Evolutionary conservation across 2,888 invertebrate species (phyloP).

Genomic region (Dicycla oo): DNA sequence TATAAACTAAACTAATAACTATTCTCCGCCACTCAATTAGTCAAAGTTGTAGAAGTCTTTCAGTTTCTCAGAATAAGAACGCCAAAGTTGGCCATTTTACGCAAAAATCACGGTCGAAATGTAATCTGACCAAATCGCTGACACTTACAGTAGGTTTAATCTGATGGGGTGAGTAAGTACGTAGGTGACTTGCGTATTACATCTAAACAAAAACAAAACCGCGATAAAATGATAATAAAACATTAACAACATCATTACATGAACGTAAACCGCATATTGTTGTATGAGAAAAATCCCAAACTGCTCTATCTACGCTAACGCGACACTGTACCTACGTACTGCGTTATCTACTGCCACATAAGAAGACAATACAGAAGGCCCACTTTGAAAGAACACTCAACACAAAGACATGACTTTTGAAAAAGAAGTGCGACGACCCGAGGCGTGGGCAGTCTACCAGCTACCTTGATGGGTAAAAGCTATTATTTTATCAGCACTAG

Average conservation of each 20-base stretch:
- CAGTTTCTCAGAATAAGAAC: no score
- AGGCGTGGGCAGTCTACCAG: not conserved
- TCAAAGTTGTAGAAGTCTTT: no score
- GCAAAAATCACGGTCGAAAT: no score
- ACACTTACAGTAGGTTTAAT: not conserved
- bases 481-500: not conserved
- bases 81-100: no score
- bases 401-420: not conserved
- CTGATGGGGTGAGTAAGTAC: not conserved
- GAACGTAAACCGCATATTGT: conserved; percentile 31
- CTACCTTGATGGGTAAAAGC: no score
- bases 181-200: conserved; percentile 30
- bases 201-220: not conserved
- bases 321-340: conserved; percentile 26
- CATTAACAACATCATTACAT: conserved; percentile 30
- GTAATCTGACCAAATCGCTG: not conserved
- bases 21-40: no score
- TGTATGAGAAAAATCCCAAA: conserved; percentile 45
- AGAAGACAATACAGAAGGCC: not conserved
- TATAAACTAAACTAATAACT: no score
- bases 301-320: conserved; percentile 17
- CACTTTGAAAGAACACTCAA: not conserved
- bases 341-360: conserved; percentile 28
- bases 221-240: conserved; percentile 16
- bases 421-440: not conserved